phyloP scores from a whole-genome alignment of 2,888 invertebrate genomes.

The Girardia tigrina region DNA sequence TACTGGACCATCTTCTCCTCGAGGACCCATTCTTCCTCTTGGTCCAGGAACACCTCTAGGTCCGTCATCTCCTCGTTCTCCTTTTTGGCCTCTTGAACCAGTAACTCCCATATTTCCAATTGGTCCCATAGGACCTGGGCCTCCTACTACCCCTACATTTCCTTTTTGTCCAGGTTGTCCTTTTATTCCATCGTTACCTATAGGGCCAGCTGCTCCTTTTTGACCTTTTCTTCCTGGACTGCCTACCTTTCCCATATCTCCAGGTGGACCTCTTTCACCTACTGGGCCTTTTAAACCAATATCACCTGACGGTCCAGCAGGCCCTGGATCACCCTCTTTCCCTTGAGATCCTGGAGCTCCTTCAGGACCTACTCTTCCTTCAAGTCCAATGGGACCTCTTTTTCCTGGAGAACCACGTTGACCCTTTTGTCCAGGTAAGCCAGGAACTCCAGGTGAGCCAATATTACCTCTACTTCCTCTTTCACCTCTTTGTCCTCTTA shows the following conservation, averaged over 20 bases:
- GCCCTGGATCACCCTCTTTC: conserved; percentile 50
- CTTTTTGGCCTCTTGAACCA: conserved; percentile 67
- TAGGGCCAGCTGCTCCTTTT: conserved; percentile 57
- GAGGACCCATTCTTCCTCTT: conserved; percentile 33
- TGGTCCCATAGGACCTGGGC: conserved; percentile 61
- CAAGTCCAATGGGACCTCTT: conserved; percentile 56
- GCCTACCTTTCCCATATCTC: conserved; percentile 35
- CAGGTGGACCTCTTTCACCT: conserved; percentile 51
- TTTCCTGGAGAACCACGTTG: conserved; percentile 61
- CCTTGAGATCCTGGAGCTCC: conserved; percentile 26
- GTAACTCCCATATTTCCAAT: conserved; percentile 53
- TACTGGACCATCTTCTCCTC: conserved; percentile 36
- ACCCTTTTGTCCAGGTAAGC: conserved; percentile 61
- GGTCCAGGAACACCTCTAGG: conserved; percentile 34
- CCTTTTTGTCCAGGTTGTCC: conserved; percentile 52
- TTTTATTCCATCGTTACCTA: conserved; percentile 40
- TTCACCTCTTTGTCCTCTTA: conserved; percentile 38
- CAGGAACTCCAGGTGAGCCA: conserved; percentile 39
- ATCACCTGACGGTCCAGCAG: conserved; percentile 53
- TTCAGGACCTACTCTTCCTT: neutral
- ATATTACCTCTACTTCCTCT: conserved; percentile 40
- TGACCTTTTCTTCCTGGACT: conserved; percentile 52
- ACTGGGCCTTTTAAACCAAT: conserved; percentile 61
- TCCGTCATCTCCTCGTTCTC: conserved; percentile 53
- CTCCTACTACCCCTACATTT: conserved; percentile 60